Evolutionary conservation across 92 coral and sea anemone species (phyloP).

Genomic region (Zoanthus gigantus): DNA sequence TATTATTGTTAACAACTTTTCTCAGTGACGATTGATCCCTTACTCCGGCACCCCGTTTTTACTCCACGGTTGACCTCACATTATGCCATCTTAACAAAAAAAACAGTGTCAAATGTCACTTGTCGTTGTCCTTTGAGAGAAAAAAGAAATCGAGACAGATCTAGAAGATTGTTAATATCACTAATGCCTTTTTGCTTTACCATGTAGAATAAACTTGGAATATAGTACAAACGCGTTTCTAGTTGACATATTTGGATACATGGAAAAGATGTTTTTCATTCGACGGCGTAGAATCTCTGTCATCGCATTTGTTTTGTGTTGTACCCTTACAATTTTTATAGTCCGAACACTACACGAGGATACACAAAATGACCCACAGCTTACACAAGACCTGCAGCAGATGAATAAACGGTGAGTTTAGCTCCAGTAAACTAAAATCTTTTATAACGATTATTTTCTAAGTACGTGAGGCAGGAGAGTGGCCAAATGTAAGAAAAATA

Average conservation of each 20-base stretch:
- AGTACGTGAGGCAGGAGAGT: too few relatives aligned
- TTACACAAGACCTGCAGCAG: neutral
- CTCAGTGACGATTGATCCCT: too few relatives aligned
- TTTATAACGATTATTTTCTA: too few relatives aligned
- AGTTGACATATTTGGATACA: neutral
- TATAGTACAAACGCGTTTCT: neutral
- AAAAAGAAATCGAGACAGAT: neutral
- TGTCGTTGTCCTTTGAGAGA: neutral
- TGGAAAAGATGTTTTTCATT: conserved; percentile 28
- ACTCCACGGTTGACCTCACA: neutral
- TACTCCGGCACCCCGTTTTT: neutral
- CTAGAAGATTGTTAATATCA: too few relatives aligned
- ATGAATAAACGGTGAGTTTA: conserved; percentile 4
- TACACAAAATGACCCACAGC: neutral
- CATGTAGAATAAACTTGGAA: neutral
- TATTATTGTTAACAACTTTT: too few relatives aligned
- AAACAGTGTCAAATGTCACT: neutral
- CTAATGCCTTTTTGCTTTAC: neutral
- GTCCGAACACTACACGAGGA: neutral
- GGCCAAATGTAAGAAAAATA: too few relatives aligned
- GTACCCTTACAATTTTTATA: neutral
- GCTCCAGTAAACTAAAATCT: too few relatives aligned
- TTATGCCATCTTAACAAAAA: neutral
- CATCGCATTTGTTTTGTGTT: conserved; percentile 8
- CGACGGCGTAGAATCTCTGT: conserved; percentile 37